Evolutionary conservation across 2,888 invertebrate genomes (phyloP).

Genomic region (Cynaeus angustus): DNA sequence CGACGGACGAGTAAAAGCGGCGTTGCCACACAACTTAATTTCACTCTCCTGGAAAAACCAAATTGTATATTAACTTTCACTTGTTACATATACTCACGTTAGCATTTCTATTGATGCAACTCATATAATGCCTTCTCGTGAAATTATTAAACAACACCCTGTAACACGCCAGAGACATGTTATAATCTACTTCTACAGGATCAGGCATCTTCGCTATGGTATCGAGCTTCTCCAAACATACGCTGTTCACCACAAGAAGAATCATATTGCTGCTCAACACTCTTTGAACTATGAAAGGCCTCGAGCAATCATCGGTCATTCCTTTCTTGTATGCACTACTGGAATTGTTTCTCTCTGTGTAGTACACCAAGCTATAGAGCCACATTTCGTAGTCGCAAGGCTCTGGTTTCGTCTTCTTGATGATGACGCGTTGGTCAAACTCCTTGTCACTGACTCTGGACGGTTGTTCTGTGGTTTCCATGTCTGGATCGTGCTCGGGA

Average conservation of each 20-base stretch:
- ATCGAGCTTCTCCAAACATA: conserved; percentile 71
- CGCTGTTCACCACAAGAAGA: conserved; percentile 82
- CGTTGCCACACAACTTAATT: conserved; percentile 78
- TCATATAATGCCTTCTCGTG: conserved; percentile 80
- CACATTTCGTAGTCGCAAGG: conserved; percentile 85
- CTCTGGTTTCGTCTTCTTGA: conserved; percentile 87
- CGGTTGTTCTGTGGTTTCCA: conserved; percentile 72
- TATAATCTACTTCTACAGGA: conserved; percentile 68
- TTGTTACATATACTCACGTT: conserved; percentile 76
- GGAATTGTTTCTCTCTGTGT: conserved; percentile 66
- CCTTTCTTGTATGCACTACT: conserved; percentile 67
- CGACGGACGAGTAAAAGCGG: conserved; percentile 1
- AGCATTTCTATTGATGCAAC: conserved; percentile 84
- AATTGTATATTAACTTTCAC: neutral
- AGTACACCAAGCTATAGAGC: conserved; percentile 67
- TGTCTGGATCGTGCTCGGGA: conserved; percentile 54
- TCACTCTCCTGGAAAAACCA: conserved; percentile 76
- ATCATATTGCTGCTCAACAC: conserved; percentile 88
- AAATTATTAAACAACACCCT: conserved; percentile 72
- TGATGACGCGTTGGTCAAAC: conserved; percentile 76
- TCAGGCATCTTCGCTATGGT: conserved; percentile 58
- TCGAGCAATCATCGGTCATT: conserved; percentile 67
- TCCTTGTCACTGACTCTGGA: conserved; percentile 73
- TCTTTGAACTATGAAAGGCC: conserved; percentile 84
- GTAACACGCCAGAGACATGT: conserved; percentile 70